phyloP scores from a whole-genome alignment of 2,113 vertebrate species.

The Paratilapia polleni region DNA sequence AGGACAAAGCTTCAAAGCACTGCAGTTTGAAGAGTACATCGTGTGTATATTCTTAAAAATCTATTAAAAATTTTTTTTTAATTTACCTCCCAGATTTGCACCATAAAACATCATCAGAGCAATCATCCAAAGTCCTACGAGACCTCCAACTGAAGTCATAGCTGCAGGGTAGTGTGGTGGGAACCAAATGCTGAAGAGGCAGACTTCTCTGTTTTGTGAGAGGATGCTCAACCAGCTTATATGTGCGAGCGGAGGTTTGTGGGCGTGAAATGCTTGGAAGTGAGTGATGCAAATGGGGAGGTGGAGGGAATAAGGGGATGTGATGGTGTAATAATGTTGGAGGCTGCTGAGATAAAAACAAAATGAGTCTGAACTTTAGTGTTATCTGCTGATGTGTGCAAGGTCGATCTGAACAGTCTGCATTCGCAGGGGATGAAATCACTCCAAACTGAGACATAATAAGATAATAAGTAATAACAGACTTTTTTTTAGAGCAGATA shows the following conservation, averaged over 20 bases:
- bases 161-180: not conserved
- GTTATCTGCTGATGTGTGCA: slow-evolving; percentile 1
- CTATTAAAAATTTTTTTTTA: too few relatives aligned
- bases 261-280: slow-evolving; percentile 29
- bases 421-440: not conserved
- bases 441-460: not conserved
- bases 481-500: not conserved
- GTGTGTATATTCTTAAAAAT: not conserved
- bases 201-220: not conserved
- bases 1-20: not conserved
- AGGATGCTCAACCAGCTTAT: slow-evolving; percentile 18
- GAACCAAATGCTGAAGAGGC: not conserved
- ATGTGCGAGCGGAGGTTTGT: not conserved
- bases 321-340: not conserved
- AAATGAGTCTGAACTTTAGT: not conserved
- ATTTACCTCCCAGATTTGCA: slow-evolving; percentile 57
- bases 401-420: not conserved
- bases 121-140: slow-evolving; percentile 48
- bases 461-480: not conserved
- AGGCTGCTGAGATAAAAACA: slow-evolving; percentile 16
- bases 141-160: slow-evolving; percentile 47
- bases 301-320: not conserved
- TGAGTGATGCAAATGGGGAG: not conserved
- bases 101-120: slow-evolving; percentile 37
- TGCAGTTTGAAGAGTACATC: not conserved